Evolutionary conservation across 2,888 invertebrate genomes (phyloP), one percentile per base, ranked within the genome.

Genomic region (Flexamia atlantica): DNA sequence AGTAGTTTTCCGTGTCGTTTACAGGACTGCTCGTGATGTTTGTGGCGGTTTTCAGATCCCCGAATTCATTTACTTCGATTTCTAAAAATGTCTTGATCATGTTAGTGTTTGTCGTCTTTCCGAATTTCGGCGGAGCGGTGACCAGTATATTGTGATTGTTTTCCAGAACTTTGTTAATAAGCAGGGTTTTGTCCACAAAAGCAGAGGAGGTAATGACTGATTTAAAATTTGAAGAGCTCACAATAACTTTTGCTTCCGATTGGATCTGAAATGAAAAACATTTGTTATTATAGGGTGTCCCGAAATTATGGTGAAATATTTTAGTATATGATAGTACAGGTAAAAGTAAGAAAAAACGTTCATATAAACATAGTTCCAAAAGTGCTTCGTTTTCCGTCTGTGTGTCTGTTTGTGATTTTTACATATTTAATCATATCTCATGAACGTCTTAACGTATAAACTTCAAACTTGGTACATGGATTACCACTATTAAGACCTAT

Each of bases 101-200:
- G 50, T 76, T 23, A n/a, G 50, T 20, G 40, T 28, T 76, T 14
- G 76, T 76, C 10, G 76, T 50, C 50, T 76, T 76, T 20, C 76
- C 76, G 50, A 42, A 76, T 50, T 76, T 42, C 9, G 76, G 76
- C 36, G 76, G 76, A 10, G 76, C n/a, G 46, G 76, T 76, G 28
- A 76, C 30, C 12, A 76, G 12, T 1, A 50, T 46, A 0, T 23
- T 36, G 1, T 46, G 28, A 12, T 76, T n/a, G 17, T 17, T 76
- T 25, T 76, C 76, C 23, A 76, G 2, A 28, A 76, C 17, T 1
- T 17, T 20, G 10, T 76, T 46, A 25, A 76, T 76, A 2, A 76
- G n/a, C 42, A 76, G 0, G 3, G 76, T 46, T 28, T 76, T 76
- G n/a, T 76, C 76, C 14, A 76, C 42, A n/a, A 76, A 76, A 12